phyloP scores from a whole-genome alignment of 2,113 vertebrate genomes.

The Neotragus moschatus region DNA sequence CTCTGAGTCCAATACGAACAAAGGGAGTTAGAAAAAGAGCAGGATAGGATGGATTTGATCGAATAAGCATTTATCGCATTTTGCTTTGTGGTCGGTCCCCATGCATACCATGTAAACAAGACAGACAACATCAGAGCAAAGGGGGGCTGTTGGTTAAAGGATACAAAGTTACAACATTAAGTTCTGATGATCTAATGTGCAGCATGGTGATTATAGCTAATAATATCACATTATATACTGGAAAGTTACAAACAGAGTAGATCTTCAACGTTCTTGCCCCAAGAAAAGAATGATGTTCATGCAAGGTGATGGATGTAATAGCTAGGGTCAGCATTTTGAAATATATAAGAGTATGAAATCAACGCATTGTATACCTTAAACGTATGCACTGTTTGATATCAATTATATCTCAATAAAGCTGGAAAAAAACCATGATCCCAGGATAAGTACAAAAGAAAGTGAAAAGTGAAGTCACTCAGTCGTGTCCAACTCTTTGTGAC shows the following conservation, averaged over 20 bases:
- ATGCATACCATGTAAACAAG: not conserved
- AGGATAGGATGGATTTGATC: not conserved
- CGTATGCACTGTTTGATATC: not conserved
- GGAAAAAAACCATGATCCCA: not conserved
- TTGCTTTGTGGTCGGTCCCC: not conserved
- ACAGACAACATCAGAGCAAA: not conserved
- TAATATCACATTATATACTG: not conserved
- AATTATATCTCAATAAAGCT: not conserved
- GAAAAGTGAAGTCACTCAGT: no score
- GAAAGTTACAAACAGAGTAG: not conserved
- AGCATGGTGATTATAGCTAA: not conserved
- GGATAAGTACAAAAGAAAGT: not conserved
- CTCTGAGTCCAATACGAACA: not conserved
- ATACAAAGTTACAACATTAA: not conserved
- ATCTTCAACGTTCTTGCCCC: not conserved
- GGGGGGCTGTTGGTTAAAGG: not conserved
- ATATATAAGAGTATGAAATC: not conserved
- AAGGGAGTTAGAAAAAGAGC: not conserved
- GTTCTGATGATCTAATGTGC: not conserved
- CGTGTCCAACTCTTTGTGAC: no score
- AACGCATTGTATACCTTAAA: not conserved
- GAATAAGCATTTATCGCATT: not conserved
- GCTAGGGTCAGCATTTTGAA: not conserved
- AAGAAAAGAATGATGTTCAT: not conserved
- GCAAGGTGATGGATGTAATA: not conserved